phyloP scores from a whole-genome alignment of 2,888 invertebrate genomes.

The Pocota personata region DNA sequence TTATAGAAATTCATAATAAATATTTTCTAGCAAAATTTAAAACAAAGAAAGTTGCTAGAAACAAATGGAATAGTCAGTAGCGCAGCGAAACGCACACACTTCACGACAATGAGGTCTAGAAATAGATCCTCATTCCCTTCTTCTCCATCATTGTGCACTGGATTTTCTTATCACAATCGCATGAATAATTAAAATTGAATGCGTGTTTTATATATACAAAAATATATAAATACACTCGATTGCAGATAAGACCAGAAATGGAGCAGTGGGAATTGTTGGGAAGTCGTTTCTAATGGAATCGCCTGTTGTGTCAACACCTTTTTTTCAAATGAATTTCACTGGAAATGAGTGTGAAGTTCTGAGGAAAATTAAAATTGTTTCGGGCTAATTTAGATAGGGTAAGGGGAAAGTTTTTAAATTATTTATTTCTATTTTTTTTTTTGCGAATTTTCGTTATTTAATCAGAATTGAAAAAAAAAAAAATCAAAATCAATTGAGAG shows the following conservation, averaged over 20 bases:
- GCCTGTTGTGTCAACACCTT: slow-evolving; percentile 8
- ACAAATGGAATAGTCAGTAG: slow-evolving; percentile 6
- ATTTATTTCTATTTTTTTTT: background rate
- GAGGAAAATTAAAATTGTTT: slow-evolving; percentile 8
- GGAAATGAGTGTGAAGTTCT: slow-evolving; percentile 4
- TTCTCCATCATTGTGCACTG: background rate
- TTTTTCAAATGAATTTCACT: background rate
- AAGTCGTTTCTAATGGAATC: background rate
- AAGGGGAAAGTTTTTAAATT: background rate
- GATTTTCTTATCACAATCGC: slow-evolving; percentile 34
- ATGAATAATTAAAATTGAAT: slow-evolving; percentile 38
- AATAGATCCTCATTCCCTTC: slow-evolving; percentile 2
- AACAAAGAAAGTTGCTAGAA: slow-evolving; percentile 36
- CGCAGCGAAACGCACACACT: background rate
- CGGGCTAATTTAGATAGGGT: slow-evolving; percentile 9
- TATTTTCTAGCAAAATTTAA: slow-evolving; percentile 20
- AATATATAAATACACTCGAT: slow-evolving; percentile 14
- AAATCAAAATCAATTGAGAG: background rate
- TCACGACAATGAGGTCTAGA: background rate
- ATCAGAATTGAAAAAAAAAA: slow-evolving; percentile 11
- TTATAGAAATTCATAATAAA: background rate
- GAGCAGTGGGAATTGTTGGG: background rate
- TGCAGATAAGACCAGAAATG: slow-evolving; percentile 9
- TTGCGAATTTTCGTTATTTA: background rate
- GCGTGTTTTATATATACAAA: background rate